Evolutionary conservation across 2,888 invertebrate genomes (phyloP), one percentile per base, ranked within the genome.

Genomic region (Anagyrus pseudococci): DNA sequence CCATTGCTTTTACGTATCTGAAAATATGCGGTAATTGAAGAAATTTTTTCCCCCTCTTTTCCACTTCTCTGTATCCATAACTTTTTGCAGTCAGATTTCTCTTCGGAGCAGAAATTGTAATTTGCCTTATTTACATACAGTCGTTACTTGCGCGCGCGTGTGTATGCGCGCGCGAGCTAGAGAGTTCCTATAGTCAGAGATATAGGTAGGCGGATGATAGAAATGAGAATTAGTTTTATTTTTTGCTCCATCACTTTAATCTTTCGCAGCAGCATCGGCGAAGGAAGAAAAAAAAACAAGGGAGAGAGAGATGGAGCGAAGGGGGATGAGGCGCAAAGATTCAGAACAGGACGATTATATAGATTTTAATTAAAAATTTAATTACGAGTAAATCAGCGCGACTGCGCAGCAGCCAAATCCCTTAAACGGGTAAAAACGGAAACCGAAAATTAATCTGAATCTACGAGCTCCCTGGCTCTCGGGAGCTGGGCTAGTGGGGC

Each of bases 371-470:
- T 64, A 68, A 68, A 68, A 68, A 67, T 67, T 62, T 66, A 66
- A 68, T 68, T 66, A 67, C 62, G 62, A 41, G 49, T 64, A 66
- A 68, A 67, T 68, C 61, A 63, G 49, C 23, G 22, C 17, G 22
- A 20, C 44, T n/a, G 44, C 7, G 46, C 15, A 17, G 7, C 1
- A 15, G 19, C 62, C 66, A 70, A 72, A 67, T 68, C 69, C 66
- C 68, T 69, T 74, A 75, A 75, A 74, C 70, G 73, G 68, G 69
- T 71, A 75, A 75, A 73, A 74, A 74, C 72, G 72, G 72, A 72
- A 74, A 73, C 71, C 71, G 55, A 72, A 72, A 75, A 76, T 77
- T 76, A 77, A 77, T 77, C 72, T 72, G 68, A 71, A 76, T 75
- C 60, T 37, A 37, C 44, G 52, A 33, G 15, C 20, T 22, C 26